Evolutionary conservation across 2,113 vertebrate genomes (phyloP).

Genomic region (Calyptomena viridis): DNA sequence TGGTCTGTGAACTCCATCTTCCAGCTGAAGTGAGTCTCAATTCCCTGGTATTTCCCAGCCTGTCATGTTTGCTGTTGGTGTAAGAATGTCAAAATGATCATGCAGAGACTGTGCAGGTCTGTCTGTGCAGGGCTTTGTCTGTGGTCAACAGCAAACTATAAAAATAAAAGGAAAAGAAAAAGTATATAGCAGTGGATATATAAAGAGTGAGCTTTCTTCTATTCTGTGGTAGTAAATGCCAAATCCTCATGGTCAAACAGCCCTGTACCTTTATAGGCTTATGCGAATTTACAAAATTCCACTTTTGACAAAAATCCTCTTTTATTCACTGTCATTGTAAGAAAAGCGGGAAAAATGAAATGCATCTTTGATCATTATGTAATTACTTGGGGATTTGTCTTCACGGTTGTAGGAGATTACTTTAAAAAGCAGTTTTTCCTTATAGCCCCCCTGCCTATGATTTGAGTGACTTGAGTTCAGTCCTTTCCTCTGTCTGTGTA

Average conservation of each 20-base stretch:
- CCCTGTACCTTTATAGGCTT: not conserved
- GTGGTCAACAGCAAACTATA: not conserved
- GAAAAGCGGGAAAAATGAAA: not conserved
- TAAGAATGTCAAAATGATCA: not conserved
- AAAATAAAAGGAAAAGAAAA: not conserved
- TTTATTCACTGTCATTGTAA: not conserved
- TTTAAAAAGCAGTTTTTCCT: not conserved
- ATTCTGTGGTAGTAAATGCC: not conserved
- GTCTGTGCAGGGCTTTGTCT: not conserved
- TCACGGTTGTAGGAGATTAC: not conserved
- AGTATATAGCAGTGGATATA: not conserved
- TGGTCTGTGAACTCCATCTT: not conserved
- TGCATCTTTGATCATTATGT: not conserved
- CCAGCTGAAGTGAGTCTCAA: not conserved
- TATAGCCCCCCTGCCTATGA: accelerated
- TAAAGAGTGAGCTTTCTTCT: not conserved
- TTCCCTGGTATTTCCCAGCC: not conserved
- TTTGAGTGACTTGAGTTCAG: not conserved
- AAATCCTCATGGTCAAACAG: not conserved
- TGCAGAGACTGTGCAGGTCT: not conserved
- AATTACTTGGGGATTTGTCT: not conserved
- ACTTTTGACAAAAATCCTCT: not conserved
- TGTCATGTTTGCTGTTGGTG: not conserved
- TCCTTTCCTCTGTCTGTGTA: not conserved
- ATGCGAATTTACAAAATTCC: not conserved